Evolutionary conservation across 2,888 invertebrate species (phyloP), one percentile per base, ranked within the genome.

Genomic region (Drosophila macrospina): DNA sequence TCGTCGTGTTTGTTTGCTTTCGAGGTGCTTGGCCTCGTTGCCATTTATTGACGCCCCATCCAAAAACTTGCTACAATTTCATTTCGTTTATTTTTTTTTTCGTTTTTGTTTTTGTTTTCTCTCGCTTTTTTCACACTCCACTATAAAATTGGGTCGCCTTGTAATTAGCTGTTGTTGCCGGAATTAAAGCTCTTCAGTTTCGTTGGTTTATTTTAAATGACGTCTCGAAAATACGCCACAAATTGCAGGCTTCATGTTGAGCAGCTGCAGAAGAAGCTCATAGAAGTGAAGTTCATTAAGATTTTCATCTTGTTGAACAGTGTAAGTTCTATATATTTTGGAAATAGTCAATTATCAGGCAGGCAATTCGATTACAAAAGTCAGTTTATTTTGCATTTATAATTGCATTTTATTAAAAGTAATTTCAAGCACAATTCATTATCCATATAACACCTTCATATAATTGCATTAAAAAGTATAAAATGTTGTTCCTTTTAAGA

Each of bases 1-100:
- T 83, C 54, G 57, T 61, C 69, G 80, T 84, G 78, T 77, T 77
- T 80, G 75, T 72, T 68, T 75, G 68, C 75, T 69, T 79, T 72
- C 47, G 71, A 84, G 85, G 83, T 84, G 83, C 83, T 85, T 84
- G 85, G 80, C 83, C 83, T 73, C 85, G 77, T 84, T 84, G 83
- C 83, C 85, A 83, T 83, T 84, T 84, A 84, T 84, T 84, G 83
- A 80, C 69, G 60, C 70, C 69, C 47, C 65, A 15, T 24, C 64
- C 64, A 66, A 62, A 48, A 48, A 47, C 44, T 60, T 62, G 65
- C 72, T 48, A 79, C 61, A 70, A 54, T 69, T 66, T 75, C 60
- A 34, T 59, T 67, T 60, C 39, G 34, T 41, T 30, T 47, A n/a
- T 63, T 24, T 57, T 28, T 20, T 20, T 20, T 20, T 20, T 20